A percentile compares a stretch with the other conserved stretches of the same genome.
These are phyloP conservation scores for Xestia xanthographa DNA, from an alignment of 2,888 invertebrate species.

Conservation along the genomic window DNA sequence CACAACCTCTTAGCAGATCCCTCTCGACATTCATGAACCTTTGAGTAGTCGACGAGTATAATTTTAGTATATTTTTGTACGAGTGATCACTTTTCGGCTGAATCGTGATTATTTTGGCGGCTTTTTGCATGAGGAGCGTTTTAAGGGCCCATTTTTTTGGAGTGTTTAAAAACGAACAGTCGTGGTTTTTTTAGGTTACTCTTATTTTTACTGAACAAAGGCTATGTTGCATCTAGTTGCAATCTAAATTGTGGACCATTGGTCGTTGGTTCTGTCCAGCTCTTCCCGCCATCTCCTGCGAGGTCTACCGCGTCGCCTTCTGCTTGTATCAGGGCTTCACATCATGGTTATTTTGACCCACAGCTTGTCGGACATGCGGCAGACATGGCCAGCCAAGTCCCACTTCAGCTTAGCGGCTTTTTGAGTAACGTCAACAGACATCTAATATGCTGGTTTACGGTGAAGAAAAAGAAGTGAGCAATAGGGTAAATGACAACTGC, in stretches of 20 bases:
- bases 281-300: too few relatives aligned
- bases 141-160: neutral
- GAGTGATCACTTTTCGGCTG: constrained; percentile 20
- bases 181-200: too few relatives aligned
- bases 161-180: neutral
- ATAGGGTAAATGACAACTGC: too few relatives aligned
- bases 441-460: too few relatives aligned
- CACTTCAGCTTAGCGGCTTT: neutral
- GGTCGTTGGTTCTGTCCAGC: too few relatives aligned
- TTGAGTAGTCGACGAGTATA: constrained; percentile 19
- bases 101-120: neutral
- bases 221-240: too few relatives aligned
- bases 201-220: too few relatives aligned
- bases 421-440: neutral
- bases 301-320: too few relatives aligned
- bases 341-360: too few relatives aligned
- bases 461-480: too few relatives aligned
- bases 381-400: neutral
- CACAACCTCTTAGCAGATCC: constrained; percentile 22
- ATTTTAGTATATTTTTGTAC: constrained; percentile 47
- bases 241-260: too few relatives aligned
- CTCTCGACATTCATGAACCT: constrained; percentile 47
- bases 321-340: too few relatives aligned
- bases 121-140: neutral
- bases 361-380: neutral